phyloP scores from a whole-genome alignment of 2,113 vertebrate genomes.

The Bufo bufo region DNA sequence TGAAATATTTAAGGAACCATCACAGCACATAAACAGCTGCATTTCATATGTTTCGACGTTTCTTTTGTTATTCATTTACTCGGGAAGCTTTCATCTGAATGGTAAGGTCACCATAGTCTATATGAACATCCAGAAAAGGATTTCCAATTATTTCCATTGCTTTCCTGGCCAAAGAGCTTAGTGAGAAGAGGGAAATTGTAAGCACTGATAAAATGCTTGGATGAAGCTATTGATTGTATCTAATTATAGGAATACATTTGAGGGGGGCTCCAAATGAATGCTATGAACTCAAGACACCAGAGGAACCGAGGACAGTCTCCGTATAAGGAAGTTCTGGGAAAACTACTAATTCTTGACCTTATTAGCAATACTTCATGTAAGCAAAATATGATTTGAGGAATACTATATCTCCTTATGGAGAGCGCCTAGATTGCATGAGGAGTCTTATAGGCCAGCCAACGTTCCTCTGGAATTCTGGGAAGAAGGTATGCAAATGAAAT shows the following conservation, averaged over 20 bases:
- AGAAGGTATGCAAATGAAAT: background rate
- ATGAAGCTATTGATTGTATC: slow-evolving; percentile 13
- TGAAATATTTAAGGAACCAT: background rate
- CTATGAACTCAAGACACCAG: background rate
- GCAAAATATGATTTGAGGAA: background rate
- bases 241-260: background rate
- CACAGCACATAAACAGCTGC: slow-evolving; percentile 17
- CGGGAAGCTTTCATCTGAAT: background rate
- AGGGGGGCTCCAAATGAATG: background rate
- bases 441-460: too few relatives aligned
- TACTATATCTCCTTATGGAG: too few relatives aligned
- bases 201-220: background rate
- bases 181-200: background rate
- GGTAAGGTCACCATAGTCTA: background rate
- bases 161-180: background rate
- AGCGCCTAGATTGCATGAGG: too few relatives aligned
- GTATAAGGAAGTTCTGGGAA: background rate
- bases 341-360: background rate
- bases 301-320: background rate
- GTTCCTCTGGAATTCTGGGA: too few relatives aligned
- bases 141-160: background rate
- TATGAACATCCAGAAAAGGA: background rate
- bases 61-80: slow-evolving; percentile 11
- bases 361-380: background rate
- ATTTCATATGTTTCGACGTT: slow-evolving; percentile 18